These are phyloP conservation scores for Naja naja DNA, from an alignment of 2,113 vertebrate species.

Conservation along the genomic window DNA sequence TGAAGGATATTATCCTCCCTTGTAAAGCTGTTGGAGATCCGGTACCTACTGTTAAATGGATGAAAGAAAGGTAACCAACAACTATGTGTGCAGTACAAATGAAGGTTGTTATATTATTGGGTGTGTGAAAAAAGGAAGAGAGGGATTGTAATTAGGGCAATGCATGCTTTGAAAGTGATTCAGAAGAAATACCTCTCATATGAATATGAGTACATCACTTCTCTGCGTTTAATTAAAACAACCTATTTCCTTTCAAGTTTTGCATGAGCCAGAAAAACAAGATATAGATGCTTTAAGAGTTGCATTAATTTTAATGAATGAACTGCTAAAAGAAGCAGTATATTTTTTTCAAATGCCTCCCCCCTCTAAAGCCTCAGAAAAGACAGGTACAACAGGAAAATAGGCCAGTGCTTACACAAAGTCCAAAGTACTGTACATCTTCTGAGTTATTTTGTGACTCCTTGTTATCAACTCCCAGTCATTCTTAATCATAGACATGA, in stretches of 20 bases:
- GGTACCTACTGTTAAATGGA: constrained; percentile 93
- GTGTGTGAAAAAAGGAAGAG: background rate
- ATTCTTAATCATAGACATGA: background rate
- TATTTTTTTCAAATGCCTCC: background rate
- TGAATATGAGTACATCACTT: background rate
- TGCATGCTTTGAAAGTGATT: background rate
- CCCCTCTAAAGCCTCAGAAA: background rate
- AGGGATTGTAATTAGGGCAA: background rate
- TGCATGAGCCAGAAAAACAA: background rate
- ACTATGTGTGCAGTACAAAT: constrained; percentile 52
- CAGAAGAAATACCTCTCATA: background rate
- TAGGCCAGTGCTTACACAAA: background rate
- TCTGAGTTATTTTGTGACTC: background rate
- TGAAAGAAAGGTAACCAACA: constrained; percentile 95
- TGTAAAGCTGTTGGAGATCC: constrained; percentile 96
- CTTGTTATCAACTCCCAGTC: background rate
- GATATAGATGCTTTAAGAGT: background rate
- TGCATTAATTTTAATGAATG: background rate
- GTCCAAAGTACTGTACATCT: background rate
- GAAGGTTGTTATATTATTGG: background rate
- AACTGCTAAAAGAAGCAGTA: background rate
- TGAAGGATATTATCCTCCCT: constrained; percentile 94
- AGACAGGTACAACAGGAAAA: background rate
- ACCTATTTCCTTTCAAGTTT: background rate
- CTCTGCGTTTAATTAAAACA: background rate